phyloP scores from a whole-genome alignment of 2,888 invertebrate species.

The Hirtodrosophila confusa region DNA sequence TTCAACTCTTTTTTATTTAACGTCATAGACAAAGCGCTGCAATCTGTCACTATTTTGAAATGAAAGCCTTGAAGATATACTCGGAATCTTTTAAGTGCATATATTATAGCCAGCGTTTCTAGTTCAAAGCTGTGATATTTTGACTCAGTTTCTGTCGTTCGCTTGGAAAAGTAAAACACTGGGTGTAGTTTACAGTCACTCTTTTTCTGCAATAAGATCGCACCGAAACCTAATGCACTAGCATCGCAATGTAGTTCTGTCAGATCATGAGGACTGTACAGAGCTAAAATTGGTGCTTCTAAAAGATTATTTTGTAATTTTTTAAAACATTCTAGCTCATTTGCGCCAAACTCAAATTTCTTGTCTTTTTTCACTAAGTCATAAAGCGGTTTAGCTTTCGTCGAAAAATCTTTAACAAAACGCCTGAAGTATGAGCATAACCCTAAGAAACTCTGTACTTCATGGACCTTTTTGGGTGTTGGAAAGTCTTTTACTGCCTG shows the following conservation, averaged over 20 bases:
- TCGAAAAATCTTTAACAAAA: constrained; percentile 39
- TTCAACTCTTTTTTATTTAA: background rate
- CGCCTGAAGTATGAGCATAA: constrained; percentile 34
- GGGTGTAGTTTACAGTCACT: background rate
- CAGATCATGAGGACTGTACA: background rate
- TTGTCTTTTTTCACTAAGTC: constrained; percentile 17
- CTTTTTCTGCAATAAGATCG: constrained; percentile 4
- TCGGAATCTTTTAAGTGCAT: too few relatives aligned
- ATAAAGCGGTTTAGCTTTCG: constrained; percentile 29
- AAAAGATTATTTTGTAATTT: constrained; percentile 22
- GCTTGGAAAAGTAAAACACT: background rate
- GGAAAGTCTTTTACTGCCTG: constrained; percentile 13
- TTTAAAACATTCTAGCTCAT: constrained; percentile 17
- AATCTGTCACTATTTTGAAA: background rate
- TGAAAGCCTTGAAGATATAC: too few relatives aligned
- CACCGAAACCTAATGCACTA: constrained; percentile 13
- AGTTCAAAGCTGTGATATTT: too few relatives aligned
- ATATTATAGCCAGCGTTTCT: too few relatives aligned
- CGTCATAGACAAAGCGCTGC: background rate
- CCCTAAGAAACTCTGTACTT: constrained; percentile 23
- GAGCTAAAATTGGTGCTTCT: constrained; percentile 24
- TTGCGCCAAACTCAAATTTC: constrained; percentile 12
- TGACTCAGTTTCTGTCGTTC: background rate
- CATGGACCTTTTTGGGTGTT: constrained; percentile 6
- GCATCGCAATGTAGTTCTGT: constrained; percentile 18